Conservation (phyloP, 2,888 invertebrate genomes). For the Megalurothrips usitatus region DNA sequence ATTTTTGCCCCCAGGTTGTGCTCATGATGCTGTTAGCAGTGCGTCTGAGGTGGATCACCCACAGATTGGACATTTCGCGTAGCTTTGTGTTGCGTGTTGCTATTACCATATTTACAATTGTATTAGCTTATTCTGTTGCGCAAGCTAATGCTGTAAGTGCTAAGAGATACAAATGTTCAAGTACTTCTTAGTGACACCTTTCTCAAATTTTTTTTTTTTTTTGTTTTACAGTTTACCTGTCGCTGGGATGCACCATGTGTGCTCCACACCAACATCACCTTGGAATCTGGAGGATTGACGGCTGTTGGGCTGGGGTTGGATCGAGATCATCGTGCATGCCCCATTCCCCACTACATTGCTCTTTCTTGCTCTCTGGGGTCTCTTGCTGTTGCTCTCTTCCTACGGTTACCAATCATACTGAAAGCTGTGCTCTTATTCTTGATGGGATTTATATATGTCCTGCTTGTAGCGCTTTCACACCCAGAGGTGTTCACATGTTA, state of each 20-base stretch:
- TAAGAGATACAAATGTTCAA: background rate
- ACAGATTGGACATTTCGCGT: constrained; percentile 68
- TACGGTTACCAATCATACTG: constrained; percentile 74
- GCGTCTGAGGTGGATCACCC: constrained; percentile 73
- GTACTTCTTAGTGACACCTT: too few species aligned
- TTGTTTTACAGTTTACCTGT: constrained; percentile 59
- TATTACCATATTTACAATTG: constrained; percentile 80
- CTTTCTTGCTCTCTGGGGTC: constrained; percentile 79
- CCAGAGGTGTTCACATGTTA: constrained; percentile 74
- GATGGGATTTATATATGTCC: constrained; percentile 73
- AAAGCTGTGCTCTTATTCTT: constrained; percentile 72
- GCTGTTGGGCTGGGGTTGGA: constrained; percentile 3
- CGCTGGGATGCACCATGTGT: constrained; percentile 51
- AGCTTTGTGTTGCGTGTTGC: constrained; percentile 78
- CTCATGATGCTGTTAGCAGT: constrained; percentile 80
- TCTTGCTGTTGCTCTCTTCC: constrained; percentile 78
- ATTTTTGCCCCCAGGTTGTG: constrained; percentile 50
- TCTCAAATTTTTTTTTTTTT: background rate
- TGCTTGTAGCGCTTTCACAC: constrained; percentile 78
- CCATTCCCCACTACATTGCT: constrained; percentile 81
- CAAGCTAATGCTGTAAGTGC: constrained; percentile 87
- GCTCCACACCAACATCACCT: constrained; percentile 43
- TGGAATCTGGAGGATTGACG: background rate
- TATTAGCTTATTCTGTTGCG: constrained; percentile 81
- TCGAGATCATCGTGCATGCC: constrained; percentile 69